Evolutionary conservation across 2,888 invertebrate species (phyloP).

Genomic region (Oscheius sp.): DNA sequence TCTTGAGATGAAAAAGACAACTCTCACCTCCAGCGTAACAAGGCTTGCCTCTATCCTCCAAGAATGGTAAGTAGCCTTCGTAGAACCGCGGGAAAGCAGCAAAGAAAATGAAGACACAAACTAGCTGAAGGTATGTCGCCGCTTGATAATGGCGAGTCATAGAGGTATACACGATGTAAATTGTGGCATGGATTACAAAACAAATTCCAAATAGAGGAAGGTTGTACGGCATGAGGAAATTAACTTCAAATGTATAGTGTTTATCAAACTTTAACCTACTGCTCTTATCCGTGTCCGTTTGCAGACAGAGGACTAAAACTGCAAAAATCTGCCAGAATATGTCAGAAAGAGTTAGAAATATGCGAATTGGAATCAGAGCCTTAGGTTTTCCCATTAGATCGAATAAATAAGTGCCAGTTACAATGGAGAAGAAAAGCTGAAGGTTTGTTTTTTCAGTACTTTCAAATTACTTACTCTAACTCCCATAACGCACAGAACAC

Average conservation of each 20-base stretch:
- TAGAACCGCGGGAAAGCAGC: neutral
- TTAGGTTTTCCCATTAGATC: neutral
- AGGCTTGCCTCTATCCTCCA: neutral
- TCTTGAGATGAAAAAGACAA: neutral
- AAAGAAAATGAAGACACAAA: neutral
- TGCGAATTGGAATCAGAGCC: neutral
- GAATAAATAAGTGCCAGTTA: neutral
- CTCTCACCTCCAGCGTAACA: neutral
- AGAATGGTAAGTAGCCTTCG: neutral
- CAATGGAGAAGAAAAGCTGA: conserved; percentile 8
- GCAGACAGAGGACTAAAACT: neutral
- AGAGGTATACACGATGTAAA: neutral
- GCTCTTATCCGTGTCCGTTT: conserved; percentile 6
- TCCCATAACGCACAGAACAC: neutral
- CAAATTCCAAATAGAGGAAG: conserved; percentile 6
- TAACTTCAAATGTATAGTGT: no score
- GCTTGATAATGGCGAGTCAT: neutral
- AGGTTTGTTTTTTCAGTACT: neutral
- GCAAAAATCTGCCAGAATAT: conserved; percentile 7
- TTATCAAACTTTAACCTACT: no score
- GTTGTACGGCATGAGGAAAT: conserved; percentile 1
- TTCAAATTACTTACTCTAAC: neutral
- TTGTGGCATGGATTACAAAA: conserved; percentile 1
- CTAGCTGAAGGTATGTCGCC: neutral
- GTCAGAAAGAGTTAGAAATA: neutral